phyloP scores from a whole-genome alignment of 2,888 invertebrate species.

The Pycnomerus fuliginosus region DNA sequence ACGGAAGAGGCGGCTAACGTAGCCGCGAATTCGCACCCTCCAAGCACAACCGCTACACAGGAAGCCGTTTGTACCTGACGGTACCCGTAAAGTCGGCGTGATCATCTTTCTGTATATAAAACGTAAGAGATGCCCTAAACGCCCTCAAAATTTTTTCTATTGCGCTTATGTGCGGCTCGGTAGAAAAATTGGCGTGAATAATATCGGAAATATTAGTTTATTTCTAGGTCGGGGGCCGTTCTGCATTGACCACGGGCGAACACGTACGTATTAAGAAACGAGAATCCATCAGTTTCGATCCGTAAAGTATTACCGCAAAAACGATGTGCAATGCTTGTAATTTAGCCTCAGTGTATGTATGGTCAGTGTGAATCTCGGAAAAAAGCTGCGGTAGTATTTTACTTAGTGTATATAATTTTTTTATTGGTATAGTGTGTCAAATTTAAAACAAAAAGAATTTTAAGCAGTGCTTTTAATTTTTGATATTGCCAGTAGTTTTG shows the following conservation, averaged over 20 bases:
- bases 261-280: slow-evolving; percentile 43
- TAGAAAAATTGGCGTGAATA: slow-evolving; percentile 5
- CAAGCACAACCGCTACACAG: slow-evolving; percentile 29
- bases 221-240: slow-evolving; percentile 31
- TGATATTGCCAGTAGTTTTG: slow-evolving; percentile 13
- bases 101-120: slow-evolving; percentile 18
- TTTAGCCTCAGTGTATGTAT: slow-evolving; percentile 29
- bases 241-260: slow-evolving; percentile 28
- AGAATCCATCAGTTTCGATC: slow-evolving; percentile 22
- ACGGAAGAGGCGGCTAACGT: slow-evolving; percentile 36
- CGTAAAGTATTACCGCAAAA: slow-evolving; percentile 52
- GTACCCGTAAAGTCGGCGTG: slow-evolving; percentile 12
- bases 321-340: slow-evolving; percentile 35
- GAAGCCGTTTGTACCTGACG: slow-evolving; percentile 49
- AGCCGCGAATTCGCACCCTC: slow-evolving; percentile 27
- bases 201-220: slow-evolving; percentile 28
- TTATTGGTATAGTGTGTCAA: slow-evolving; percentile 6
- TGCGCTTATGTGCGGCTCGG: too few relatives aligned
- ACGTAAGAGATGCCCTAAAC: slow-evolving; percentile 20
- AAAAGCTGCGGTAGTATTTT: slow-evolving; percentile 47
- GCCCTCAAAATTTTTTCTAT: slow-evolving; percentile 7
- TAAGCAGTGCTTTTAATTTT: slow-evolving; percentile 41
- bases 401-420: slow-evolving; percentile 33
- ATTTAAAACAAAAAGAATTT: slow-evolving; percentile 34
- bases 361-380: slow-evolving; percentile 27